Evolutionary conservation across 2,888 invertebrate genomes (phyloP).

Genomic region (Dromius quadrimaculatus): DNA sequence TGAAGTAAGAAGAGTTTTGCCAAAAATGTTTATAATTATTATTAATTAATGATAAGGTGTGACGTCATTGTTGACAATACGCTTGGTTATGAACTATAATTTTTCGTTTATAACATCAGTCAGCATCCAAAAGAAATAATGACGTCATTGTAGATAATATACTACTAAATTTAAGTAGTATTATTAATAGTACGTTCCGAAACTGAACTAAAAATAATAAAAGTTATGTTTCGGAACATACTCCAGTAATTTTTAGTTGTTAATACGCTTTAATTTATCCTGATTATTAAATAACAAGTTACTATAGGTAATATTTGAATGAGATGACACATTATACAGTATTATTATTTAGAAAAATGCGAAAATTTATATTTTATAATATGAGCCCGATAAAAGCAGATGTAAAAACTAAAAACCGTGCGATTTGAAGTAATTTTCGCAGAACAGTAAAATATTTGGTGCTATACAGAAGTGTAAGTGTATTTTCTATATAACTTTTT

Average conservation of each 20-base stretch:
- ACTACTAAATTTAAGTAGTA: too few species aligned
- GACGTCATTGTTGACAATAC: conserved; percentile 35
- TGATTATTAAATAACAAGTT: conserved; percentile 23
- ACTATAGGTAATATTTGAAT: conserved; percentile 11
- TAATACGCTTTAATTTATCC: conserved; percentile 25
- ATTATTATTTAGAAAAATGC: conserved; percentile 14
- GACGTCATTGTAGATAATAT: conserved; percentile 18
- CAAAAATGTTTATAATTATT: conserved; percentile 31
- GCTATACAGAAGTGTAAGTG: conserved; percentile 50
- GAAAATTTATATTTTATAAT: neutral
- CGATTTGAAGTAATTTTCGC: neutral
- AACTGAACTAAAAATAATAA: too few species aligned
- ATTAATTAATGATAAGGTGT: conserved; percentile 22
- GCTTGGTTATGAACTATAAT: conserved; percentile 27
- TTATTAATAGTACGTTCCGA: too few species aligned
- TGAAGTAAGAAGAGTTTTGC: conserved; percentile 13
- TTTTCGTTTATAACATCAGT: conserved; percentile 30
- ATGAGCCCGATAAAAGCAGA: conserved; percentile 10
- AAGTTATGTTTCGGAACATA: too few species aligned
- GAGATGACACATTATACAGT: conserved; percentile 13
- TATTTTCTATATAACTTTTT: conserved; percentile 50
- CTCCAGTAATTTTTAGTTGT: too few species aligned
- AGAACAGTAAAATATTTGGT: conserved; percentile 49
- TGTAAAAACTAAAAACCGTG: too few species aligned
- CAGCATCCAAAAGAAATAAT: conserved; percentile 28